Conservation (phyloP, 2,888 invertebrate genomes). For the Cryptocheilus praepositus region DNA sequence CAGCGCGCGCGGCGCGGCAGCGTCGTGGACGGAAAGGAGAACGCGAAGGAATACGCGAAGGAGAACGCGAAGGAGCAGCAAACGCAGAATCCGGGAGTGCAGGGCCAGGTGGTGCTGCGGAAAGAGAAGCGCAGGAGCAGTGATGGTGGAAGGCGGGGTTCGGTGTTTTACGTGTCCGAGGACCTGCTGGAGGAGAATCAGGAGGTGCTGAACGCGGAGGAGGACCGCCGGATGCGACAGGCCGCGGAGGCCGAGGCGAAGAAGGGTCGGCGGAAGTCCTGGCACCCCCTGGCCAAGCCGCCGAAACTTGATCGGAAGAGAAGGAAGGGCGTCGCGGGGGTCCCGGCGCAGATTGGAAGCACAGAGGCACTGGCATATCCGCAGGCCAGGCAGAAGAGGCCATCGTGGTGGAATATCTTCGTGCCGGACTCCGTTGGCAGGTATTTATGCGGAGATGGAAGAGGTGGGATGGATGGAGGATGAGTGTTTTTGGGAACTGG, state of each 20-base stretch:
- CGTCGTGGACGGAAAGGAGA: conserved; percentile 62
- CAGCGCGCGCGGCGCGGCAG: conserved; percentile 66
- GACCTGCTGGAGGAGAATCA: conserved; percentile 65
- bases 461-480: too few relatives aligned
- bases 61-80: conserved; percentile 42
- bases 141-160: conserved; percentile 55
- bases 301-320: conserved; percentile 73
- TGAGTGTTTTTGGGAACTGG: too few relatives aligned
- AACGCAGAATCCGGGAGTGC: conserved; percentile 20
- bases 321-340: conserved; percentile 76
- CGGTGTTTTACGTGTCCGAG: conserved; percentile 70
- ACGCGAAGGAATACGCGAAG: conserved; percentile 33
- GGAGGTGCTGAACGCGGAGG: conserved; percentile 51
- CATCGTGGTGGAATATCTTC: conserved; percentile 94
- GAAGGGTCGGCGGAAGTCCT: conserved; percentile 81
- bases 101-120: conserved; percentile 58
- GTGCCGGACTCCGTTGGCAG: conserved; percentile 80
- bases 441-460: conserved; percentile 60
- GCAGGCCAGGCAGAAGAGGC: conserved; percentile 80
- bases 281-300: conserved; percentile 75
- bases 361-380: conserved; percentile 75
- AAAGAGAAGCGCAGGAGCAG: conserved; percentile 63
- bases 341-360: conserved; percentile 74
- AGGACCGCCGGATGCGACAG: conserved; percentile 13
- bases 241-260: conserved; percentile 67